Evolutionary conservation across 53 echinoderm and acorn worm species (phyloP).

Genomic region (Echinarachnius parma): DNA sequence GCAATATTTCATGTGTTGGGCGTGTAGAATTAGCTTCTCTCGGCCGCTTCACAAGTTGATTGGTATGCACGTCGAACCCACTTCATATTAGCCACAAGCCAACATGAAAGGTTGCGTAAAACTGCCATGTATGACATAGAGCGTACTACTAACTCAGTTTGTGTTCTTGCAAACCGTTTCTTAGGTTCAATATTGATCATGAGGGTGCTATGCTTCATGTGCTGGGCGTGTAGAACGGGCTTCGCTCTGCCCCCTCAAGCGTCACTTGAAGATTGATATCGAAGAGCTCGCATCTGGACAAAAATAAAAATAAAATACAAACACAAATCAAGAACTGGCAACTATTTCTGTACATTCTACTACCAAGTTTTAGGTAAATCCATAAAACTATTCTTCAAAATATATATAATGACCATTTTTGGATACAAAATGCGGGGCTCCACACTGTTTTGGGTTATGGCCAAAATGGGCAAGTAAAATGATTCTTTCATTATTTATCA

Average conservation of each 20-base stretch:
- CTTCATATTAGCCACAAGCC: no score
- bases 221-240: slow-evolving; percentile 45
- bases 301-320: slow-evolving; percentile 10
- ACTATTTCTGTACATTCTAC: not conserved
- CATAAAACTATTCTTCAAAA: no score
- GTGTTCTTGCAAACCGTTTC: no score
- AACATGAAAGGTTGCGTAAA: no score
- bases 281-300: slow-evolving; percentile 82
- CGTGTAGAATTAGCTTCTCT: slow-evolving; percentile 54
- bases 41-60: slow-evolving; percentile 57
- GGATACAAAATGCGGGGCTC: no score
- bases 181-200: no score
- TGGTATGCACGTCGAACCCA: no score
- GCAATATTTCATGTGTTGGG: slow-evolving; percentile 36
- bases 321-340: not conserved
- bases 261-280: slow-evolving; percentile 68
- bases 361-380: no score
- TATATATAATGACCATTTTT: no score
- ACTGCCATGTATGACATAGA: no score
- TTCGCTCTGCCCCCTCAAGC: slow-evolving; percentile 63
- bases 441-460: not conserved
- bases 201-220: no score
- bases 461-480: not conserved
- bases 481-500: not conserved
- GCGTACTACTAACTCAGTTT: no score